A percentile compares a stretch with the other conserved stretches of the same genome.
These are phyloP conservation scores for Suncus etruscus DNA, from an alignment of 2,113 vertebrate species.

Conservation along the genomic window DNA sequence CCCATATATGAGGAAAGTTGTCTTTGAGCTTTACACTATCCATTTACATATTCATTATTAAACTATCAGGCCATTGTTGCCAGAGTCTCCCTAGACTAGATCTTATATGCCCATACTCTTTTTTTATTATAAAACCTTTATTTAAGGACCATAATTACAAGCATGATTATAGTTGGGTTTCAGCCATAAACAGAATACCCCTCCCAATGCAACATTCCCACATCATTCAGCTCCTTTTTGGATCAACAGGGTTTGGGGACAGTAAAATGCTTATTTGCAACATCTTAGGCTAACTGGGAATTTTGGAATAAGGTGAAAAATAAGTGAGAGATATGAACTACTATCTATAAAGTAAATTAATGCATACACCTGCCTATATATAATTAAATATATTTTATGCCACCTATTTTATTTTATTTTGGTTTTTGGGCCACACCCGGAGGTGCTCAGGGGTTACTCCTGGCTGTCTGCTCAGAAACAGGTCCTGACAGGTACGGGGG, in stretches of 20 bases:
- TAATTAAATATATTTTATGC: background rate
- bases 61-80: background rate
- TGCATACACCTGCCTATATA: background rate
- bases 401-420: conserved; percentile 39
- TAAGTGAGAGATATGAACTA: background rate
- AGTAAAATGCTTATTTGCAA: background rate
- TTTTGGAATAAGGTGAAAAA: background rate
- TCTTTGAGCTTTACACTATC: conserved; percentile 11
- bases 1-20: background rate
- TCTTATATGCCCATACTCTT: background rate
- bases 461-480: no score
- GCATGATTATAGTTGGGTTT: no score
- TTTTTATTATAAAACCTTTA: no score
- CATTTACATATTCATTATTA: background rate
- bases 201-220: no score
- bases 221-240: background rate
- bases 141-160: no score
- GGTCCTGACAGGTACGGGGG: no score
- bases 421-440: no score
- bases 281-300: background rate
- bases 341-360: background rate
- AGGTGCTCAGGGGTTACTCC: no score
- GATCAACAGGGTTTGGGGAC: background rate
- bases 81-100: background rate
- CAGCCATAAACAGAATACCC: no score